Percentiles rank a stretch among this genome's conserved stretches.
phyloP scores from a whole-genome alignment of 92 coral and sea anemone species.

The Zoanthus sociatus region DNA sequence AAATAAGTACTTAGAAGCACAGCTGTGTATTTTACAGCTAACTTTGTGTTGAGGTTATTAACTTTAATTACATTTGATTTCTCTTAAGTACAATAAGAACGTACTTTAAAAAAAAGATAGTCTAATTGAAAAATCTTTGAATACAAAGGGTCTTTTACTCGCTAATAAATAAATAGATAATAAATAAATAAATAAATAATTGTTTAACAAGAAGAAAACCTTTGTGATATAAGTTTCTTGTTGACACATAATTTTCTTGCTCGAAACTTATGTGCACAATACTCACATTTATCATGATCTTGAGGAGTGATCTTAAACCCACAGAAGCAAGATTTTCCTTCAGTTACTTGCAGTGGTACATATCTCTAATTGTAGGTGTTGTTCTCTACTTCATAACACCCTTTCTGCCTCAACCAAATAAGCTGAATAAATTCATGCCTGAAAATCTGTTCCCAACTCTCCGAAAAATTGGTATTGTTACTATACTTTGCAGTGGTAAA shows the following conservation, averaged over 20 bases:
- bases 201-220: neutral
- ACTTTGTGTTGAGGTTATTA: constrained; percentile 1
- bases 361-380: constrained; percentile 25
- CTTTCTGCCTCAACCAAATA: constrained; percentile 53
- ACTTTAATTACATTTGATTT: constrained; percentile 17
- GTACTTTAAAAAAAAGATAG: constrained; percentile 7
- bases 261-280: constrained; percentile 71
- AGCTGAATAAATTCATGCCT: constrained; percentile 46
- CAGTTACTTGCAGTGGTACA: constrained; percentile 23
- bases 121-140: constrained; percentile 17
- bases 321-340: constrained; percentile 17
- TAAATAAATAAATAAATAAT: neutral
- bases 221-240: constrained; percentile 22
- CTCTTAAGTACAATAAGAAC: constrained; percentile 14
- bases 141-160: constrained; percentile 18
- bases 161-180: neutral
- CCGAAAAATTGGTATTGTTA: constrained; percentile 35
- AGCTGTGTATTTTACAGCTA: constrained; percentile 16
- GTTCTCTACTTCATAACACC: constrained; percentile 37
- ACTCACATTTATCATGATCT: constrained; percentile 59
- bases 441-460: constrained; percentile 31
- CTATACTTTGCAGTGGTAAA: constrained; percentile 46
- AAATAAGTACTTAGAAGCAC: constrained; percentile 1
- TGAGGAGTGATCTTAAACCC: constrained; percentile 18
- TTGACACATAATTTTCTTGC: constrained; percentile 55